phyloP scores from a whole-genome alignment of 2,113 vertebrate species.

The Mustelus asterias region DNA sequence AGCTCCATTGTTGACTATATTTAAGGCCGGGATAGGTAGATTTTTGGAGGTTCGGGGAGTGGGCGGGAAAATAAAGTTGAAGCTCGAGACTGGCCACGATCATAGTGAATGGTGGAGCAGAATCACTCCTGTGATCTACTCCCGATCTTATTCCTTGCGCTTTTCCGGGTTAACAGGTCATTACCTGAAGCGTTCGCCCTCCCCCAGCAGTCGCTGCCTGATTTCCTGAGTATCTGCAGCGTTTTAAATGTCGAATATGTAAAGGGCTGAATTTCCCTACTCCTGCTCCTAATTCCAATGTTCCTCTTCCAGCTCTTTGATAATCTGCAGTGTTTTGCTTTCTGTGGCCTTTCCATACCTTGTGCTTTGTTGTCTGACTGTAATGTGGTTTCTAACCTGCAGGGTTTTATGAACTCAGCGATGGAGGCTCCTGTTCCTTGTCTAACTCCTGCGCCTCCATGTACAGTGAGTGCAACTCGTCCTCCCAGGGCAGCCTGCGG shows the following conservation, averaged over 20 bases:
- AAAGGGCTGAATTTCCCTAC: too few species aligned
- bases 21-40: not conserved
- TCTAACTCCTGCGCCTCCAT: conserved; percentile 89
- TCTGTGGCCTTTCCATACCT: too few species aligned
- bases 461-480: conserved; percentile 75
- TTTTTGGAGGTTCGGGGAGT: not conserved
- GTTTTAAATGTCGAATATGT: accelerated
- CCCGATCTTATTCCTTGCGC: not conserved
- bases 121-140: too few species aligned
- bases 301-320: not conserved
- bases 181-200: too few species aligned
- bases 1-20: not conserved
- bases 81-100: not conserved
- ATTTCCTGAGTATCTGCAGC: not conserved
- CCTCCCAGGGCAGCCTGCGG: conserved; percentile 65
- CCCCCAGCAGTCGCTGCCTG: not conserved
- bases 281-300: too few species aligned
- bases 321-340: too few species aligned
- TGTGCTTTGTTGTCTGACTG: not conserved
- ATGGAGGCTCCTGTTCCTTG: conserved; percentile 77
- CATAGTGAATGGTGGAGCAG: too few species aligned
- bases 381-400: conserved; percentile 41
- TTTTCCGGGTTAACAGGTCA: not conserved
- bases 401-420: conserved; percentile 95
- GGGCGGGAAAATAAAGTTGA: not conserved